Percentiles rank a stretch among this genome's conserved stretches.
phyloP scores from a whole-genome alignment of 2,888 invertebrate species.

The Apodemia zela region DNA sequence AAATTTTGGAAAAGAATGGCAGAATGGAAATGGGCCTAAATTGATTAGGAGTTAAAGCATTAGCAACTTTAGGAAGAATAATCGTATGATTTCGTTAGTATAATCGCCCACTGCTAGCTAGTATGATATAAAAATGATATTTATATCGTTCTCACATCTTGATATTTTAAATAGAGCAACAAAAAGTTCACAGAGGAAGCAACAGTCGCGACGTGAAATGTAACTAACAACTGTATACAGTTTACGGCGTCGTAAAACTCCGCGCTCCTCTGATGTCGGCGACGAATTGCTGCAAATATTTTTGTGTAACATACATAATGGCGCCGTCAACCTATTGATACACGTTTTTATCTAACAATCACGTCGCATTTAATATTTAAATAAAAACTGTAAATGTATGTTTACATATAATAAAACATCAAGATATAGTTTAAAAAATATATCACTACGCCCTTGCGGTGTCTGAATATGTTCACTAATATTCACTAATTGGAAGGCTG shows the following conservation, averaged over 20 bases:
- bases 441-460: too few species aligned
- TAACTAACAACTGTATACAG: constrained; percentile 16
- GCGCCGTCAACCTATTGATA: neutral
- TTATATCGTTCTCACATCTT: too few species aligned
- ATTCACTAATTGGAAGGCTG: too few species aligned
- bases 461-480: too few species aligned
- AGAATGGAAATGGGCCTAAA: too few species aligned
- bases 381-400: neutral
- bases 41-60: too few species aligned
- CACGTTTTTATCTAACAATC: neutral
- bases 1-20: too few species aligned
- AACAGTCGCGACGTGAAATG: neutral
- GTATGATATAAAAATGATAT: too few species aligned
- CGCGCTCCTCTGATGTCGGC: constrained; percentile 23
- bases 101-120: too few species aligned
- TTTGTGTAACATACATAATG: constrained; percentile 15
- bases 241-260: constrained; percentile 25
- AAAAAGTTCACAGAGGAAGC: neutral
- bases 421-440: neutral
- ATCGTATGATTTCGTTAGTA: too few species aligned
- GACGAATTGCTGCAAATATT: constrained; percentile 21
- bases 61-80: too few species aligned
- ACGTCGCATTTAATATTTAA: neutral
- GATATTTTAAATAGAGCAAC: neutral
- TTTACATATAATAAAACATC: neutral